Base-by-base conservation (phyloP, 1,140 invertebrate genomes). In the Gonatopus flavifemur region DNA sequence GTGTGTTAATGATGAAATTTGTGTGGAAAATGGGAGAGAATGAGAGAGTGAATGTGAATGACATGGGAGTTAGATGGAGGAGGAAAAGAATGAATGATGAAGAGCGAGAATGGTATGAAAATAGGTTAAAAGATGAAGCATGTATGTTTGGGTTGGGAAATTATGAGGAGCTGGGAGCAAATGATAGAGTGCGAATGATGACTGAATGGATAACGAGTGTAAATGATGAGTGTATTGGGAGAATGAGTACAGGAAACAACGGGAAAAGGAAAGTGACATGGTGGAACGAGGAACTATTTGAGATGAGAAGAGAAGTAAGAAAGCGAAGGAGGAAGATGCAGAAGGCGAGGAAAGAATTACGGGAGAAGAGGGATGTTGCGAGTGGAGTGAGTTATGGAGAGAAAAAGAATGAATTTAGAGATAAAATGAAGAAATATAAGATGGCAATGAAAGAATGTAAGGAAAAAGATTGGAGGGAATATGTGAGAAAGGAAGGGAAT, bases 161-260 rank as follows among this genome's bases (percentile, higher is more conserved):
- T 5, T 49, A 31, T 8, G 2, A 6, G 3, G 8, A 24, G 9
- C 18, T 41, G 0, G 9, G 18, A 7, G 28, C 19, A 0, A 5
- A 3, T 7, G 37, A 43, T 10, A 42, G 16, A 18, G 18, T 49
- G 39, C 38, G 6, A 49, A 49, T 19, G 31, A 43, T 39, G 28
- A 6, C 10, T 38, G 35, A 3, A 44, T 45, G 49, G 28, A 32
- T 41, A 12, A 24, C 9, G 15, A 20, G 15, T 7, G 39, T 18
- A 15, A 37, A 37, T 16, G 36, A 45, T 12, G 42, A 33, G 15
- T 32, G 28, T 4, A 8, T 33, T 6, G 28, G 42, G 4, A 20
- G 24, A 4, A 30, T 45, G 42, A 32, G 30, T 45, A 3, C 20
- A 31, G 28, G 15, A 19, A 13, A 37, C 3, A 30, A 13, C 3